Conservation (phyloP, 2,888 invertebrate species). For the Dynastes grantii region DNA sequence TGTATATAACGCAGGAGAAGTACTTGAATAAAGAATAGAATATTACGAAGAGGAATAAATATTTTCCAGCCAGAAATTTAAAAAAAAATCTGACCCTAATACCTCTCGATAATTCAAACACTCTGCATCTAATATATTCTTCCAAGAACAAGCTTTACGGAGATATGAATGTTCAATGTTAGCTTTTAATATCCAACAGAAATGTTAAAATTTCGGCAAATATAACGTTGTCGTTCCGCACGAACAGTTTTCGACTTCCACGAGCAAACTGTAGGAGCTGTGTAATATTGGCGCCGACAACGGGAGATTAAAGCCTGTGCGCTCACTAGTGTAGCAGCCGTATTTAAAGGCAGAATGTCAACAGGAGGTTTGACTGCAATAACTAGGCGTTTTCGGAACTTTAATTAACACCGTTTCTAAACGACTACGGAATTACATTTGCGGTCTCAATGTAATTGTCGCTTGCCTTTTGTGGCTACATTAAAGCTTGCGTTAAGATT, state of each 20-base stretch:
- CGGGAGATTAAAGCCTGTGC: neutral
- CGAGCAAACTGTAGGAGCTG: neutral
- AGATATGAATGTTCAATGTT: neutral
- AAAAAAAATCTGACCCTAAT: too few relatives aligned
- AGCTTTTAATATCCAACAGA: neutral
- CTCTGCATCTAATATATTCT: too few relatives aligned
- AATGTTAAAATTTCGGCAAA: neutral
- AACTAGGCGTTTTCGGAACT: slow-evolving; percentile 23
- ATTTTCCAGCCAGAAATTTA: too few relatives aligned
- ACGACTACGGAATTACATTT: slow-evolving; percentile 25
- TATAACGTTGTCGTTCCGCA: neutral
- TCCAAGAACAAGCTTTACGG: too few relatives aligned
- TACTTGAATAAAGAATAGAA: too few relatives aligned
- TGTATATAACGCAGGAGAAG: too few relatives aligned
- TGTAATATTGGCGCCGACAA: neutral
- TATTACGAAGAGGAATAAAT: too few relatives aligned
- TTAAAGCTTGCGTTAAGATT: neutral
- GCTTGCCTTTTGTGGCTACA: neutral
- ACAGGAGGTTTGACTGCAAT: neutral
- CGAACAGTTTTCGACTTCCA: neutral
- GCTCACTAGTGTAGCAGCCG: neutral
- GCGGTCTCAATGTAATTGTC: slow-evolving; percentile 7
- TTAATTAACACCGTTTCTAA: slow-evolving; percentile 27
- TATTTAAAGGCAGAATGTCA: slow-evolving; percentile 8
- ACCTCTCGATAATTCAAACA: too few relatives aligned